phyloP scores from a whole-genome alignment of 1,140 invertebrate genomes.

The Aphelenchoides avenae region DNA sequence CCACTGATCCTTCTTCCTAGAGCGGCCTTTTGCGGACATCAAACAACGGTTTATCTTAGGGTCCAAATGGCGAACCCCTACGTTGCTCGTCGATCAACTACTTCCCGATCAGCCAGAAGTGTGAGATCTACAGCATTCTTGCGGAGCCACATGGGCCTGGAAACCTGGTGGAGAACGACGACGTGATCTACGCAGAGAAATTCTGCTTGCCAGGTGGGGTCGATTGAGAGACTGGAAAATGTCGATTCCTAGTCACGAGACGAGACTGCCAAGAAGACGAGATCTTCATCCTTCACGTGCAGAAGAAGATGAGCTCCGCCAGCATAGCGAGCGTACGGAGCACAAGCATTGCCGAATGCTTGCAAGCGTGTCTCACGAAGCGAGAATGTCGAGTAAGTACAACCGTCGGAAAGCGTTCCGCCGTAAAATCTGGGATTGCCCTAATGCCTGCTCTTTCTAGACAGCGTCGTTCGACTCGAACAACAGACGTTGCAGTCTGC shows the following conservation, averaged over 20 bases:
- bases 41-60: slow-evolving; percentile 14
- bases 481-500: slow-evolving; percentile 3
- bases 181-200: slow-evolving; percentile 37
- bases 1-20: too few relatives aligned
- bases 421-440: neutral
- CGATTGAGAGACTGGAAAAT: slow-evolving; percentile 17
- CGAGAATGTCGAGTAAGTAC: slow-evolving; percentile 9
- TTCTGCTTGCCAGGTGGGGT: slow-evolving; percentile 33
- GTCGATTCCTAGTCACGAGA: slow-evolving; percentile 14
- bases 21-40: too few relatives aligned
- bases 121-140: slow-evolving; percentile 31
- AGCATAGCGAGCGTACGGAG: neutral
- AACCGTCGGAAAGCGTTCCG: neutral
- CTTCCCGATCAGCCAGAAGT: slow-evolving; percentile 25
- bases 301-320: slow-evolving; percentile 19
- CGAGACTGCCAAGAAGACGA: slow-evolving; percentile 24
- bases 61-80: slow-evolving; percentile 22
- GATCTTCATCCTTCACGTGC: slow-evolving; percentile 33
- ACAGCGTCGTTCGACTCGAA: slow-evolving; percentile 8
- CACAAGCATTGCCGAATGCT: slow-evolving; percentile 10
- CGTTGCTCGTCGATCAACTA: slow-evolving; percentile 38
- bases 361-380: slow-evolving; percentile 23
- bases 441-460: slow-evolving; percentile 5
- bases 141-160: slow-evolving; percentile 35
- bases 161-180: slow-evolving; percentile 31